Evolutionary conservation across 2,888 invertebrate genomes (phyloP).

Genomic region (Nineta flava): DNA sequence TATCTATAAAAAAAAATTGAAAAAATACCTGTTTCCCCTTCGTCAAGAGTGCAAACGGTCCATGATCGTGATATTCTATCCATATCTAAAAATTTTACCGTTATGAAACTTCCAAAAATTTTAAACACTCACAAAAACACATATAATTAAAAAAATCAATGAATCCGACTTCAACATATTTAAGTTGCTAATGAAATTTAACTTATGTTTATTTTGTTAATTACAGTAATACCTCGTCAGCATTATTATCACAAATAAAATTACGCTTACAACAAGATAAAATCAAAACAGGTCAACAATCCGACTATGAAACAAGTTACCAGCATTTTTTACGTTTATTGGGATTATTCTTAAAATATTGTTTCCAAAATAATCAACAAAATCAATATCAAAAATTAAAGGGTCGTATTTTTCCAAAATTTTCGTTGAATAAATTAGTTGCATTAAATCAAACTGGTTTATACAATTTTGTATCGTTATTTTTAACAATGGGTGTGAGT

Average conservation of each 20-base stretch:
- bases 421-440: conserved; percentile 35
- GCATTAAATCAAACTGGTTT: conserved; percentile 36
- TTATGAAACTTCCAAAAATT: too few relatives aligned
- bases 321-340: conserved; percentile 14
- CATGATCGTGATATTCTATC: too few relatives aligned
- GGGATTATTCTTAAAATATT: conserved; percentile 12
- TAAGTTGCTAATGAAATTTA: background rate
- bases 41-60: too few relatives aligned
- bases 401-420: conserved; percentile 39
- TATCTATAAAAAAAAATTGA: background rate
- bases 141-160: too few relatives aligned
- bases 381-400: conserved; percentile 13
- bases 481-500: conserved; percentile 27
- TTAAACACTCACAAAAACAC: too few relatives aligned
- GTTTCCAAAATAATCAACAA: conserved; percentile 9
- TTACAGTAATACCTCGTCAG: conserved; percentile 19
- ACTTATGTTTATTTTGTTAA: conserved; percentile 1
- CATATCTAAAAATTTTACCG: too few relatives aligned
- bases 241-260: conserved; percentile 16
- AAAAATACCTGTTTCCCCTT: too few relatives aligned
- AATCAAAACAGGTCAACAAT: conserved; percentile 17
- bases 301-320: conserved; percentile 18
- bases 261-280: conserved; percentile 12
- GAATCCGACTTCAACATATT: too few relatives aligned
- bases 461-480: conserved; percentile 34